These are phyloP conservation scores for Gymnopithys bicolor DNA, from an alignment of 2,797 vertebrate genomes.

Conservation along the genomic window DNA sequence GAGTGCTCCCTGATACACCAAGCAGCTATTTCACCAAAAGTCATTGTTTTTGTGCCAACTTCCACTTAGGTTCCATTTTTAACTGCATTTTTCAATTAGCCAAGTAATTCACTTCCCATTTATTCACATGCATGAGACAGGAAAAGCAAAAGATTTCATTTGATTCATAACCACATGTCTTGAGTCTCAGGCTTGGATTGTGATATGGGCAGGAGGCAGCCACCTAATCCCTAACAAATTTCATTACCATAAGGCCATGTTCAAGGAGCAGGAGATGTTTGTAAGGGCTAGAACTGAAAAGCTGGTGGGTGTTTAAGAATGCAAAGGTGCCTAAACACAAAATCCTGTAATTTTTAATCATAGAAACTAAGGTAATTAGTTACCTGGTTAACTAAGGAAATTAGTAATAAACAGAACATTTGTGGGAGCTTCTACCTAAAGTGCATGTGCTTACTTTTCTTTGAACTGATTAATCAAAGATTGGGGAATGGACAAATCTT, in stretches of 20 bases:
- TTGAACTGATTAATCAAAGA: background rate
- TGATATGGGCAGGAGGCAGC: background rate
- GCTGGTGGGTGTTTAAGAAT: background rate
- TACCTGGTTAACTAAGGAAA: background rate
- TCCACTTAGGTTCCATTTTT: background rate
- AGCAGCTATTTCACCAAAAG: background rate
- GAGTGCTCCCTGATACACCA: fast-evolving
- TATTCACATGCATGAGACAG: background rate
- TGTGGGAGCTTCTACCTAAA: background rate
- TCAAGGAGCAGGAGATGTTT: background rate
- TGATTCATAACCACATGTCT: background rate
- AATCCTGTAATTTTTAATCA: background rate
- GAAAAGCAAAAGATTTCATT: background rate
- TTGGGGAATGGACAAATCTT: background rate
- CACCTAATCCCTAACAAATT: background rate
- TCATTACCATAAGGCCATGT: background rate
- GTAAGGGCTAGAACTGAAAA: background rate
- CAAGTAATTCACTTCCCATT: background rate
- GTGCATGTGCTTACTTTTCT: background rate
- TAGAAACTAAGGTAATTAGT: background rate
- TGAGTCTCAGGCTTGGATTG: background rate
- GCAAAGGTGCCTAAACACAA: background rate
- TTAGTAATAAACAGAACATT: background rate
- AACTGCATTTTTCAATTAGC: background rate
- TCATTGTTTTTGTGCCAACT: background rate